A percentile compares a stretch with the other conserved stretches of the same genome.
Conservation (phyloP, 2,113 vertebrate genomes). For the Strix aluco region DNA sequence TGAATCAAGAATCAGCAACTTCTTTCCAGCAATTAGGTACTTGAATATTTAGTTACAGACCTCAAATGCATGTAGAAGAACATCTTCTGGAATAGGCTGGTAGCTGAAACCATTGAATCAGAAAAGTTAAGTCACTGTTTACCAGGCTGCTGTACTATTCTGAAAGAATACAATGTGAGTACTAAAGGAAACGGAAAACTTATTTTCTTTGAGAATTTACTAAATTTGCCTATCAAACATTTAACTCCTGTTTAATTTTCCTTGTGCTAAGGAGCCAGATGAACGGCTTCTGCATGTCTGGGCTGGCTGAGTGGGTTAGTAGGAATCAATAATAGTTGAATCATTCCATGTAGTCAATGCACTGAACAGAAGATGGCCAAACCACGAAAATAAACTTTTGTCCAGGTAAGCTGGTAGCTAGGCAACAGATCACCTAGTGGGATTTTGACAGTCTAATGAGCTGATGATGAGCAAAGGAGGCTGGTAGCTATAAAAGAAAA, state of each 20-base stretch:
- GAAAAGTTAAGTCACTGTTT: not conserved
- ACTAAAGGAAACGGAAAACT: not conserved
- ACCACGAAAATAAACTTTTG: constrained; percentile 18
- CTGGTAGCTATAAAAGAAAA: not conserved
- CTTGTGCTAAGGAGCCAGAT: not conserved
- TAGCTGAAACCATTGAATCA: constrained; percentile 77
- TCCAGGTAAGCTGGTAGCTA: constrained; percentile 1
- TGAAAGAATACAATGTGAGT: not conserved
- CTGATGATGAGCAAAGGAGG: not conserved
- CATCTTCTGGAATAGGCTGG: constrained; percentile 83
- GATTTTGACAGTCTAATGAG: not conserved
- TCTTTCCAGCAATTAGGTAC: not conserved
- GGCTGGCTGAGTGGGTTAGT: not conserved
- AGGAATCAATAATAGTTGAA: constrained; percentile 11
- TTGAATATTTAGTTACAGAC: constrained; percentile 68
- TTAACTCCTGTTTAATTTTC: not conserved
- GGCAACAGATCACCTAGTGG: not conserved
- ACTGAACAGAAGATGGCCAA: not conserved
- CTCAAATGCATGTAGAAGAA: constrained; percentile 91
- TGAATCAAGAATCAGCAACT: not conserved
- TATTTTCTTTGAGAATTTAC: not conserved
- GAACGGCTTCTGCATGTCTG: constrained; percentile 10
- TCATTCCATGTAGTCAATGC: not conserved
- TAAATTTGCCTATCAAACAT: not conserved
- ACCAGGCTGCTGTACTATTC: not conserved